A percentile compares a stretch with the other conserved stretches of the same genome.
phyloP scores from a whole-genome alignment of 2,888 invertebrate species.

The Drosophila kokeensis region DNA sequence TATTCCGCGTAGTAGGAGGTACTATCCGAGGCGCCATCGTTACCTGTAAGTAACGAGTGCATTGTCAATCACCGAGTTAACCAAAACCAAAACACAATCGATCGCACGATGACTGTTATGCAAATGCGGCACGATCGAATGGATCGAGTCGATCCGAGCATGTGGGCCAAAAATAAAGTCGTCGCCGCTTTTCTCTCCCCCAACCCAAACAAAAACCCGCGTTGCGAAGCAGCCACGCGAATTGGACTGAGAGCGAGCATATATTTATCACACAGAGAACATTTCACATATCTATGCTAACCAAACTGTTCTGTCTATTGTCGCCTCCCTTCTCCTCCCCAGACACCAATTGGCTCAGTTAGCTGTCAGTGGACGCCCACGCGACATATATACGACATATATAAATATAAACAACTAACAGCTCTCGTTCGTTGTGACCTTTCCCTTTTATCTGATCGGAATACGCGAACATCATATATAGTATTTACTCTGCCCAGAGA shows the following conservation, averaged over 20 bases:
- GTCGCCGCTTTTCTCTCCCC: conserved; percentile 17
- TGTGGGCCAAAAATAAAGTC: conserved; percentile 66
- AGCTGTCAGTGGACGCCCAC: conserved; percentile 50
- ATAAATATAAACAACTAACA: conserved; percentile 6
- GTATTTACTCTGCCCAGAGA: not conserved
- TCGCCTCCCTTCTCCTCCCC: conserved; percentile 14
- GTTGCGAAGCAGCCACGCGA: conserved; percentile 20
- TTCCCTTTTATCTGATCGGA: conserved; percentile 29
- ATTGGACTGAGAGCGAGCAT: conserved; percentile 7
- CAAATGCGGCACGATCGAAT: conserved; percentile 38
- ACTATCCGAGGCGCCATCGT: conserved; percentile 87
- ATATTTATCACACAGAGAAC: conserved; percentile 35
- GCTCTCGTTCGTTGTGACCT: conserved; percentile 28
- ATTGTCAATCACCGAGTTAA: conserved; percentile 60
- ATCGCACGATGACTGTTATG: conserved; percentile 54
- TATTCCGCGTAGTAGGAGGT: conserved; percentile 91
- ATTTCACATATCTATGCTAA: conserved; percentile 71
- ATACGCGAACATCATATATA: conserved; percentile 3
- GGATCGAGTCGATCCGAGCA: conserved; percentile 22
- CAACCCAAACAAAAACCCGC: not conserved
- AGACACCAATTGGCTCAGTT: conserved; percentile 55
- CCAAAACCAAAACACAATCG: conserved; percentile 29
- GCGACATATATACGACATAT: conserved; percentile 21
- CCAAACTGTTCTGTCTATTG: conserved; percentile 32
- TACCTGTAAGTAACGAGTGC: conserved; percentile 85